Evolutionary conservation across 2,113 vertebrate genomes (phyloP).

Genomic region (Oryzias woworae): DNA sequence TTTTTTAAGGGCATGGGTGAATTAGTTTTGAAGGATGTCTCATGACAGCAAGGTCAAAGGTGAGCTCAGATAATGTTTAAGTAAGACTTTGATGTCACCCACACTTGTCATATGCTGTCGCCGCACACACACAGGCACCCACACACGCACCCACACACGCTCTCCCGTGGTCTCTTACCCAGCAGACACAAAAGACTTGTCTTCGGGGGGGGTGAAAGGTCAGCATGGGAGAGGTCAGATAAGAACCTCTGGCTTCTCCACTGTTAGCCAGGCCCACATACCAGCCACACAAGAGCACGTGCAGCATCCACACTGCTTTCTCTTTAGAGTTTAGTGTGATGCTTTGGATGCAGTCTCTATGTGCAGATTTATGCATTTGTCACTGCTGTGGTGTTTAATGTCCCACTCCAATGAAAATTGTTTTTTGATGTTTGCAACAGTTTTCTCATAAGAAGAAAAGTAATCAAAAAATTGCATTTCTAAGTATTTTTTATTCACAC

Average conservation of each 20-base stretch:
- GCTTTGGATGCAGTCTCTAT: not conserved
- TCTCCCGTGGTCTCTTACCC: conserved; percentile 50
- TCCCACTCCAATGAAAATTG: too few species aligned
- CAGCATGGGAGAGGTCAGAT: conserved; percentile 67
- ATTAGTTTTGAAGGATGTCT: conserved; percentile 53
- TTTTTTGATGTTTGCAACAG: too few species aligned
- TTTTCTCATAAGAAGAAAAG: too few species aligned
- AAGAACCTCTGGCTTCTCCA: conserved; percentile 70
- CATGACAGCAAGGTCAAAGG: conserved; percentile 76
- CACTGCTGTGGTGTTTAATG: too few species aligned
- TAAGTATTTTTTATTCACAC: too few species aligned
- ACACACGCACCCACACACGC: conserved; percentile 28
- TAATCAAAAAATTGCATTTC: too few species aligned
- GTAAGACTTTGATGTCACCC: conserved; percentile 84
- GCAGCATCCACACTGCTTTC: conserved; percentile 42
- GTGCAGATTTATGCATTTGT: too few species aligned
- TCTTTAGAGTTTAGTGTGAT: conserved; percentile 36
- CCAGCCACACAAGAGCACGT: conserved; percentile 43
- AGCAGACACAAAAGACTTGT: conserved; percentile 69
- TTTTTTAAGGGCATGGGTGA: conserved; percentile 16
- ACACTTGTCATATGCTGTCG: conserved; percentile 34
- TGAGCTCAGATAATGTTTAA: conserved; percentile 78
- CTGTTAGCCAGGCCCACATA: conserved; percentile 57
- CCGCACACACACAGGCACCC: conserved; percentile 31
- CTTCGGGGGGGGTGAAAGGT: conserved; percentile 69